phyloP scores from a whole-genome alignment of 2,888 invertebrate species.

The Romanomermis culicivorax region DNA sequence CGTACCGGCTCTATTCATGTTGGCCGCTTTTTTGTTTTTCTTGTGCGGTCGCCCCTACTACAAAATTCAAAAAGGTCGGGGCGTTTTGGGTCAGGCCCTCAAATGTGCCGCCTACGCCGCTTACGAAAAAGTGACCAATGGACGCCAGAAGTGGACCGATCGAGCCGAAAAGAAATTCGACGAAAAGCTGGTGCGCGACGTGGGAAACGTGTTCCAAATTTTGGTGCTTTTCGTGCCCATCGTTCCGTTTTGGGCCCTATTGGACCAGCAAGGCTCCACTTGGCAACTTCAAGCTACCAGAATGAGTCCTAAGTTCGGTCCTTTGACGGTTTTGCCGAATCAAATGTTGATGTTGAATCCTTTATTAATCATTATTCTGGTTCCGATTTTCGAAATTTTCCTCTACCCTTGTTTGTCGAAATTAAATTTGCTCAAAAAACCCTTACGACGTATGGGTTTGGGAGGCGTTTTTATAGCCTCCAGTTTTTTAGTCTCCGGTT shows the following conservation, averaged over 20 bases:
- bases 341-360: constrained; percentile 61
- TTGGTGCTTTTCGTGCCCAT: constrained; percentile 33
- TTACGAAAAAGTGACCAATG: background rate
- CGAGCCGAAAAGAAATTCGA: constrained; percentile 60
- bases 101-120: background rate
- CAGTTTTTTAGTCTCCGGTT: constrained; percentile 57
- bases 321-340: constrained; percentile 43
- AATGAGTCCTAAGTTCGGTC: constrained; percentile 30
- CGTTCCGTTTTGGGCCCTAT: constrained; percentile 36
- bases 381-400: constrained; percentile 33
- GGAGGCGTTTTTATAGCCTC: constrained; percentile 64
- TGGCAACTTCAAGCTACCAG: constrained; percentile 27
- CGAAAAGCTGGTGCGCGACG: constrained; percentile 27
- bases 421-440: constrained; percentile 38
- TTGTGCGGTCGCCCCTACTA: constrained; percentile 19
- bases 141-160: constrained; percentile 53
- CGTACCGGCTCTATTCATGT: constrained; percentile 17
- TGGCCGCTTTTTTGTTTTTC: constrained; percentile 13
- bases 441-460: constrained; percentile 60
- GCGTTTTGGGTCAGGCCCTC: background rate
- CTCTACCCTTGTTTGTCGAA: constrained; percentile 30
- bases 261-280: constrained; percentile 30
- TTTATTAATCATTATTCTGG: constrained; percentile 32
- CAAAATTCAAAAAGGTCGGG: constrained; percentile 10
- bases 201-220: constrained; percentile 28